These are phyloP conservation scores for Rhineura floridana DNA, from an alignment of 2,113 vertebrate species.

Conservation along the genomic window DNA sequence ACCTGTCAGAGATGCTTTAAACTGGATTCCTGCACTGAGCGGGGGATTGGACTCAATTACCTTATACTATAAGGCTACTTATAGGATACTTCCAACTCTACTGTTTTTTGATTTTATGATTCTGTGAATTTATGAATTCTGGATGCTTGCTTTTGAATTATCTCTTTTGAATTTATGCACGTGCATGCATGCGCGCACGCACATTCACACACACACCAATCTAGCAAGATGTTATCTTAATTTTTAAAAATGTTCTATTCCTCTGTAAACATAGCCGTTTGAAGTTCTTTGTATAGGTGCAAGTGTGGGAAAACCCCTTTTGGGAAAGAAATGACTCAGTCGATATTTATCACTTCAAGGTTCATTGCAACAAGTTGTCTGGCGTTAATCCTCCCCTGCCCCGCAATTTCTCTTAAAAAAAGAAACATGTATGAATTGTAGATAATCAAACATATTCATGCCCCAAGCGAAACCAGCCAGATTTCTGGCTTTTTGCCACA, in stretches of 20 bases:
- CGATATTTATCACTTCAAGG: constrained; percentile 67
- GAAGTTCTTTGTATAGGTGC: constrained; percentile 57
- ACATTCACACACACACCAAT: constrained; percentile 14
- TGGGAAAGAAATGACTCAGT: constrained; percentile 58
- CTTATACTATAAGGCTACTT: too few species aligned
- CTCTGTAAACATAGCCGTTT: too few species aligned
- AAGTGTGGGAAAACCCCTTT: constrained; percentile 72
- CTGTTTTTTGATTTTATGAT: too few species aligned
- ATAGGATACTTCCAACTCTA: too few species aligned
- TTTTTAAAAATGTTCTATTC: too few species aligned
- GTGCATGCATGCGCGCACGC: not conserved
- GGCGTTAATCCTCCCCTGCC: constrained; percentile 1
- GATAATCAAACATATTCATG: constrained; percentile 66
- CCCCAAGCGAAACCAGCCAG: constrained; percentile 63
- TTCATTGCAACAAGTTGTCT: constrained; percentile 64
- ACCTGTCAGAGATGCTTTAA: too few species aligned
- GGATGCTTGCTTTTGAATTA: constrained; percentile 27
- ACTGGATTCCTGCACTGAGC: too few species aligned
- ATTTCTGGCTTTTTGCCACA: constrained; percentile 63
- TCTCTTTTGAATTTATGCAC: not conserved
- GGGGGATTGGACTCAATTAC: too few species aligned
- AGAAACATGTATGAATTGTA: constrained; percentile 63
- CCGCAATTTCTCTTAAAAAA: constrained; percentile 53
- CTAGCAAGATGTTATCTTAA: not conserved
- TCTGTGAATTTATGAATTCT: constrained; percentile 33